Base-by-base conservation (phyloP, 2,113 vertebrate species). In the Oostethus manadensis region DNA sequence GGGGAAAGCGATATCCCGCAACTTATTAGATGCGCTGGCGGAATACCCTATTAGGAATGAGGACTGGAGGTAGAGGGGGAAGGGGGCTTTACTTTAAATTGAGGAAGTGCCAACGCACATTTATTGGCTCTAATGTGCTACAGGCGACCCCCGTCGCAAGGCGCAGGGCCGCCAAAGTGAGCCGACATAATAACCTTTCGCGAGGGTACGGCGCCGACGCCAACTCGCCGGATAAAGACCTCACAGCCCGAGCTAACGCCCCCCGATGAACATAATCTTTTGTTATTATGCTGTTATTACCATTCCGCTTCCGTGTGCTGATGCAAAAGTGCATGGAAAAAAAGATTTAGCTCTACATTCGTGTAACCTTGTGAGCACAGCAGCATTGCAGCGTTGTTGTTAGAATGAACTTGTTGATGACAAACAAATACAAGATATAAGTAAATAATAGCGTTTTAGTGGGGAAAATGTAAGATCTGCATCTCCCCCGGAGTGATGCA, bases 41-140 rank as follows among this genome's bases (percentile, higher is more conserved):
- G 89, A 90, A 89, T 88, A 89, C 83, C 88, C 88, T 89, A 90
- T 91, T 89, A 90, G 88, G 85, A 85, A 86, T 86, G 82, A 88
- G 84, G 82, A 75, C 82, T 80, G 73, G 72, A 68, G 79, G 81
- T 66, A 49, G 79, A 81, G 80, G 79, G 79, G 84, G 86, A 79
- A 87, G 71, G 86, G 81, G 88, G 90, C 89, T 91, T 91, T 91
- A 89, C 83, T 89, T 88, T 88, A 91, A 91, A 91, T 91, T 90
- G 89, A 91, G 89, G 77, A 84, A 91, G 90, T 91, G 90, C 85
- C 89, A 91, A 89, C 88, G 90, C 90, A 91, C 90, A 91, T 91
- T 91, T 91, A 91, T 91, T 91, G 89, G 89, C 86, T 88, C 78
- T 91, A 91, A 91, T 91, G 90, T 85, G 90, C 80, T 86, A 79